phyloP scores from a whole-genome alignment of 2,888 invertebrate species.

The Pelosia muscerda region DNA sequence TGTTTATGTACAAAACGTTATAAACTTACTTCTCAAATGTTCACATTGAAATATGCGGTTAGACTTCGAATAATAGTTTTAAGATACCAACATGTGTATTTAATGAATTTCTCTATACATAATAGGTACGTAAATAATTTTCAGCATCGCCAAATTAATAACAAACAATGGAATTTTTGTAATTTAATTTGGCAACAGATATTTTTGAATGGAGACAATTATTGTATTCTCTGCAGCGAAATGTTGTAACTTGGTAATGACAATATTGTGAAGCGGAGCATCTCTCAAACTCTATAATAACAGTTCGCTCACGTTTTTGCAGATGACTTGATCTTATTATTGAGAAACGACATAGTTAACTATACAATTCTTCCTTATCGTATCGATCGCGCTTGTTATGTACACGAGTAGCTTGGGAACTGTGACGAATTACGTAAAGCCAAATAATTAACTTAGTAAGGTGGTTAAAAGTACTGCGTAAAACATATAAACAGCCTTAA shows the following conservation, averaged over 20 bases:
- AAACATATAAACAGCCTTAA: background rate
- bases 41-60: background rate
- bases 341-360: constrained; percentile 74
- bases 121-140: background rate
- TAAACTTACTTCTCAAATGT: too few species aligned
- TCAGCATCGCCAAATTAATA: constrained; percentile 25
- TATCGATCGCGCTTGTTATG: constrained; percentile 77
- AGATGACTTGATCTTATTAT: constrained; percentile 77
- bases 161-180: constrained; percentile 31
- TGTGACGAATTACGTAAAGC: constrained; percentile 75
- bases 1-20: too few species aligned
- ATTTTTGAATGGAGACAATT: constrained; percentile 56
- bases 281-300: constrained; percentile 70
- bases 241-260: constrained; percentile 78
- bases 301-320: constrained; percentile 82
- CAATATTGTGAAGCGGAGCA: constrained; percentile 75
- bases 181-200: constrained; percentile 46
- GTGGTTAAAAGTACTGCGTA: background rate
- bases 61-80: background rate
- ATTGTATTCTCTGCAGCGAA: constrained; percentile 48
- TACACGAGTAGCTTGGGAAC: constrained; percentile 79
- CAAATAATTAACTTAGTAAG: constrained; percentile 43
- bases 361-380: constrained; percentile 76
- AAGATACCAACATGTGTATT: background rate
- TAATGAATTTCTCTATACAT: background rate